A percentile compares a stretch with the other conserved stretches of the same genome.
Evolutionary conservation across 1,140 invertebrate genomes (phyloP).

Genomic region (Musca domestica): DNA sequence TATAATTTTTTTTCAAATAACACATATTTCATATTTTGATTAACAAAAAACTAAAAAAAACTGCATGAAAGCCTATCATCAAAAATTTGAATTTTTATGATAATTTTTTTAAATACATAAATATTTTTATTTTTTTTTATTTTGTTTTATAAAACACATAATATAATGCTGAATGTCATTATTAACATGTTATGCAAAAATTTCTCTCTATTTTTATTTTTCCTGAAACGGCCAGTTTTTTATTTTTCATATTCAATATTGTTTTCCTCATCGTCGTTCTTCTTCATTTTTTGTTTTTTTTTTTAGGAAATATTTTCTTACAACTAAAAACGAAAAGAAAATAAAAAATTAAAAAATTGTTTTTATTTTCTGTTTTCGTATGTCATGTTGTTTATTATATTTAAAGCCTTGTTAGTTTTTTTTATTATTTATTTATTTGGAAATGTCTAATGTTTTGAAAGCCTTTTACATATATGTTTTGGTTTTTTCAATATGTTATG

Average conservation of each 20-base stretch:
- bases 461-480: not conserved
- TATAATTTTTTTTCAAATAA: not conserved
- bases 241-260: no score
- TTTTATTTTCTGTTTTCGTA: conserved; percentile 1
- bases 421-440: not conserved
- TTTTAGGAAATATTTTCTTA: no score
- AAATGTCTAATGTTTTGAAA: no score
- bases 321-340: no score
- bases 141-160: conserved; percentile 8
- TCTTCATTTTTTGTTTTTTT: no score
- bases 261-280: no score
- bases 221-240: no score
- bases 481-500: not conserved
- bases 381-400: conserved; percentile 1
- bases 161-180: conserved; percentile 22
- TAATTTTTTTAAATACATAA: not conserved
- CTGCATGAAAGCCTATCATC: conserved; percentile 16
- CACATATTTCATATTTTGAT: not conserved
- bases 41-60: conserved; percentile 5
- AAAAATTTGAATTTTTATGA: not conserved
- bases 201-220: not conserved
- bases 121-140: not conserved
- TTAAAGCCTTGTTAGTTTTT: not conserved
- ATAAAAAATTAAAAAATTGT: no score
- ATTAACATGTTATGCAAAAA: not conserved